Evolutionary conservation across 2,113 vertebrate genomes (phyloP).

Genomic region (Eolophus roseicapilla): DNA sequence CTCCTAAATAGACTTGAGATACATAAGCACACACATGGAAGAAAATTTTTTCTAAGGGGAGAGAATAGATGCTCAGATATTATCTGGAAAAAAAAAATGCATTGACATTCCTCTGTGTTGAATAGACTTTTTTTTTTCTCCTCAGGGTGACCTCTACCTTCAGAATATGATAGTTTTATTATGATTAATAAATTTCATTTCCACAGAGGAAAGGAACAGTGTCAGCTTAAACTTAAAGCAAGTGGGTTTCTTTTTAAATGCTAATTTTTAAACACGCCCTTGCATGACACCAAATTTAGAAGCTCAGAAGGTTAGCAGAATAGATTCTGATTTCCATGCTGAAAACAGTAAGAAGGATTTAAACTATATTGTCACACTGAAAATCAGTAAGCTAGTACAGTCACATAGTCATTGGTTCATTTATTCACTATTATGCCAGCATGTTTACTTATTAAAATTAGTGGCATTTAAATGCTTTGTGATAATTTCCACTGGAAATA

Average conservation of each 20-base stretch:
- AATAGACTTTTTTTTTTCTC: conserved; percentile 51
- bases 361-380: neutral
- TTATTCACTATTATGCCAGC: neutral
- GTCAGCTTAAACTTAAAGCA: conserved; percentile 79
- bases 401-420: neutral
- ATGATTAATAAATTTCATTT: conserved; percentile 85
- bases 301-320: conserved; percentile 73
- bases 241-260: conserved; percentile 80
- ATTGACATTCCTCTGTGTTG: conserved; percentile 54
- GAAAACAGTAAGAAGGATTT: neutral
- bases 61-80: conserved; percentile 11
- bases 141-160: conserved; percentile 79
- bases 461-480: neutral
- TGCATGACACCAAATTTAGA: conserved; percentile 72
- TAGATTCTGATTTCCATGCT: conserved; percentile 38
- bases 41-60: conserved; percentile 16
- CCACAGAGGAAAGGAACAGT: conserved; percentile 77
- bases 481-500: neutral
- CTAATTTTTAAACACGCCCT: conserved; percentile 78
- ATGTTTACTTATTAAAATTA: neutral
- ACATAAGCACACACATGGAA: conserved; percentile 2
- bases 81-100: conserved; percentile 34
- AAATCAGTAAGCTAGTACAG: conserved; percentile 13
- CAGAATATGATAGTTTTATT: conserved; percentile 78
- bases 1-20: neutral